Conservation (phyloP, 92 coral and sea anemone species). For the Zoanthus gigantus region DNA sequence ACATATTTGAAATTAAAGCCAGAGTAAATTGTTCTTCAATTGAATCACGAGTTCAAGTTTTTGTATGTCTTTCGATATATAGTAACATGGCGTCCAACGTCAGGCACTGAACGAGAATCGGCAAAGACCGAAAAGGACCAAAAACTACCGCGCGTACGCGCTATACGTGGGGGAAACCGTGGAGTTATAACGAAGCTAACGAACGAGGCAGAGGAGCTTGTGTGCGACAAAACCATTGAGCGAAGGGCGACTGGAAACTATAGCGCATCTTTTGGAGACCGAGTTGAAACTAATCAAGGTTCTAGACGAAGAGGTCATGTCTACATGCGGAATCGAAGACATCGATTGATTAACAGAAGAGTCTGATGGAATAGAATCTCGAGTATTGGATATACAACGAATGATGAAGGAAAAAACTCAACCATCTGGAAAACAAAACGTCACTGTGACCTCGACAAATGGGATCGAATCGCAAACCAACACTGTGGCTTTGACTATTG, state of each 20-base stretch:
- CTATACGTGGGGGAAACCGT: constrained; percentile 66
- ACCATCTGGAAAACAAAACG: constrained; percentile 32
- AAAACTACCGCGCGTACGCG: constrained; percentile 47
- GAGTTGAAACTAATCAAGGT: constrained; percentile 37
- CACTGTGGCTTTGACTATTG: constrained; percentile 13
- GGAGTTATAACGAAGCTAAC: constrained; percentile 67
- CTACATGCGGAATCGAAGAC: constrained; percentile 43
- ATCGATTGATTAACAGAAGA: constrained; percentile 60
- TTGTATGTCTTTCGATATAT: no score
- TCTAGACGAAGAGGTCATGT: constrained; percentile 45
- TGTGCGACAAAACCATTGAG: constrained; percentile 4
- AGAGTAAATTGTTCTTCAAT: no score
- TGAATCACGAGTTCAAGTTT: no score
- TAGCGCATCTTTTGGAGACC: constrained; percentile 33
- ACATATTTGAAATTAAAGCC: no score
- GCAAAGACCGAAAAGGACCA: constrained; percentile 10
- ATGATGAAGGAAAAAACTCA: constrained; percentile 30
- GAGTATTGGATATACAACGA: constrained; percentile 47
- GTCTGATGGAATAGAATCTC: constrained; percentile 52
- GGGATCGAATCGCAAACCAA: constrained; percentile 14
- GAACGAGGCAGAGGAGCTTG: constrained; percentile 64
- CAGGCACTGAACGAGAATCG: constrained; percentile 39
- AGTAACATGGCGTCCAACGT: constrained; percentile 50
- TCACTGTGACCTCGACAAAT: constrained; percentile 19
- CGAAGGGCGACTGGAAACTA: constrained; percentile 56